Conservation (phyloP, 2,113 vertebrate genomes). For the Rhodinocichla rosea region DNA sequence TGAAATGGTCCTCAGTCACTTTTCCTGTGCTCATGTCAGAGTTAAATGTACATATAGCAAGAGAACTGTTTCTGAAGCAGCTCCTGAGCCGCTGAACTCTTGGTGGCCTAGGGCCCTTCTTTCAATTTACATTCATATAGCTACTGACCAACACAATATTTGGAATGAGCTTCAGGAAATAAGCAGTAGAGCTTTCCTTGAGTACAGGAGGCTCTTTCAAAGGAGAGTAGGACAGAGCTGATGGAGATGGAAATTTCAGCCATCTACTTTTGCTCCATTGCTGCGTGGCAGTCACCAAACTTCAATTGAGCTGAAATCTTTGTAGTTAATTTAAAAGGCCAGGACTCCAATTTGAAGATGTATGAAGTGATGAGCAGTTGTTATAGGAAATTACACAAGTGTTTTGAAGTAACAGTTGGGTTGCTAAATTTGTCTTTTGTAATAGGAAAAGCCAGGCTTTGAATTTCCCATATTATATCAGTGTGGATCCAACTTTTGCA, state of each 20-base stretch:
- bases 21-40: background rate
- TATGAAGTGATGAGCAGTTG: background rate
- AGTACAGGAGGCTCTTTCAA: background rate
- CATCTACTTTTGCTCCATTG: background rate
- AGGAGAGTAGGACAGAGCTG: background rate
- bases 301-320: background rate
- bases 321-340: background rate
- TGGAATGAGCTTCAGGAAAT: background rate
- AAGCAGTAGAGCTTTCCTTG: background rate
- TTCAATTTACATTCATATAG: background rate
- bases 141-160: background rate
- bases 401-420: background rate
- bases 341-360: background rate
- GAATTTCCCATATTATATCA: background rate
- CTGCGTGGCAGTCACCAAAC: background rate
- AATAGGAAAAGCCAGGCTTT: background rate
- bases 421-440: slow-evolving; percentile 26
- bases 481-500: background rate
- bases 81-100: background rate
- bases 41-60: background rate
- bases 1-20: background rate
- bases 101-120: background rate
- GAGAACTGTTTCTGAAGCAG: background rate
- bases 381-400: background rate
- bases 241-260: background rate